phyloP scores from a whole-genome alignment of 2,113 vertebrate species.

The Oncorhynchus tshawytscha region DNA sequence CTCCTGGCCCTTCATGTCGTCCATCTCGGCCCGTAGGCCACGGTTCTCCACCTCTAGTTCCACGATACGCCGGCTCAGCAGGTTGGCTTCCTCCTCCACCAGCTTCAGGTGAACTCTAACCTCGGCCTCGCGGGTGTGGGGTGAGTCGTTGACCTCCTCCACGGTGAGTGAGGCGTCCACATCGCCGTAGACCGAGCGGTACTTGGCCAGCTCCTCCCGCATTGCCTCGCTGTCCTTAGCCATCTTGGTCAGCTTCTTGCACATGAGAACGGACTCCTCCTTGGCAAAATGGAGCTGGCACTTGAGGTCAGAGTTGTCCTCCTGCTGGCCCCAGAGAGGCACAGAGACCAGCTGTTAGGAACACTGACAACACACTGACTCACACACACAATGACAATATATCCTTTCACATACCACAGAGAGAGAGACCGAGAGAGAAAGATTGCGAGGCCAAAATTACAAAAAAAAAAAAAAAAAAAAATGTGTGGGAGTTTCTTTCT shows the following conservation, averaged over 20 bases:
- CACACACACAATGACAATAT: too few relatives aligned
- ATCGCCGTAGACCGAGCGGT: slow-evolving; percentile 88
- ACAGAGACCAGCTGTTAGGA: background rate
- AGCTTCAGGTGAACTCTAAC: slow-evolving; percentile 92
- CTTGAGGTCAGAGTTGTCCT: slow-evolving; percentile 94
- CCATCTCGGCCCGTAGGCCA: slow-evolving; percentile 93
- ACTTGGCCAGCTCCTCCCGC: slow-evolving; percentile 94
- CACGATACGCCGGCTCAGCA: slow-evolving; percentile 92
- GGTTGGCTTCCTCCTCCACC: slow-evolving; percentile 97
- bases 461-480: too few relatives aligned
- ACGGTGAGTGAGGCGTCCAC: slow-evolving; percentile 87
- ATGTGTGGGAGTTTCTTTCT: too few relatives aligned
- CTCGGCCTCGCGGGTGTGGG: slow-evolving; percentile 92
- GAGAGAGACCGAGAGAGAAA: too few relatives aligned
- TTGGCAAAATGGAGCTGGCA: slow-evolving; percentile 98
- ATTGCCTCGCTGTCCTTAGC: slow-evolving; percentile 94
- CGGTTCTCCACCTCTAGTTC: slow-evolving; percentile 98
- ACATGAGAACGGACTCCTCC: slow-evolving; percentile 96
- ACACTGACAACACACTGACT: background rate
- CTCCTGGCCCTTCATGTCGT: slow-evolving; percentile 88
- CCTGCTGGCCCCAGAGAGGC: slow-evolving; percentile 65
- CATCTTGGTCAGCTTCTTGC: slow-evolving; percentile 96
- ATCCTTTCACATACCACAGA: too few relatives aligned
- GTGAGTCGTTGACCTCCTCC: slow-evolving; percentile 90
- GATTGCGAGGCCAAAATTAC: too few relatives aligned